Base-by-base conservation (phyloP, 1,140 invertebrate genomes). In the Marisa cornuarietis region DNA sequence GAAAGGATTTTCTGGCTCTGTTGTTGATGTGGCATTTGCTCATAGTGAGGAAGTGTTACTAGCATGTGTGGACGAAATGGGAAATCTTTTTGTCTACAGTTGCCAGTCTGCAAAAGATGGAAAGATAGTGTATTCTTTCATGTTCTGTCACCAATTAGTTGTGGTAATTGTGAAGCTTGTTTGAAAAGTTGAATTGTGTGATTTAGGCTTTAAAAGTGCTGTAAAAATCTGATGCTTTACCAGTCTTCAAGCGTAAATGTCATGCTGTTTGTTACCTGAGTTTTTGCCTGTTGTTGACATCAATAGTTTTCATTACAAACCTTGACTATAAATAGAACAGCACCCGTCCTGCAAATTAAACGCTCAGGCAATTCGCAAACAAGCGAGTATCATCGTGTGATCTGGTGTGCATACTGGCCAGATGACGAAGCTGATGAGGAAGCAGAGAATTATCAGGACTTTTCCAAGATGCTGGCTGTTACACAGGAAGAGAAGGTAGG, bases 401-500 rank as follows among this genome's bases (percentile, higher is more conserved):
- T 97, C 83, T 99, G 97, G 97, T 98, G 97, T 90, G 96, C 96
- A 0, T 98, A 95, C 91, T 95, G 98, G 79, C 95, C 95, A 0
- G 93, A 93, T 69, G 92, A 93, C 52, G 84, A 80, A 42, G 89
- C 89, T 71, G 90, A 93, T 77, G 86, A 80, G 42, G 83, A 82
- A 0, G 85, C 82, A 10, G 86, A 86, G 10, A 86, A 82, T 24
- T 81, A 81, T 31, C 83, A 85, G 42, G 87, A 89, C 69, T 87
- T 85, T 20, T 84, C 85, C 18, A 86, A 87, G 84, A 92, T 97
- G 76, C 92, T 98, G 82, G 94, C 96, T 71, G 93, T 96, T 80
- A 95, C 96, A 9, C 94, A 96, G 86, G 94, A 94, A 31, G 69
- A 68, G 22, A 69, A 62, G 58, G 77, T 73, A 75, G 14, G 20